phyloP scores from a whole-genome alignment of 37 sponge, comb jelly and placozoan genomes.

The Diacarnus erythraeanus region DNA sequence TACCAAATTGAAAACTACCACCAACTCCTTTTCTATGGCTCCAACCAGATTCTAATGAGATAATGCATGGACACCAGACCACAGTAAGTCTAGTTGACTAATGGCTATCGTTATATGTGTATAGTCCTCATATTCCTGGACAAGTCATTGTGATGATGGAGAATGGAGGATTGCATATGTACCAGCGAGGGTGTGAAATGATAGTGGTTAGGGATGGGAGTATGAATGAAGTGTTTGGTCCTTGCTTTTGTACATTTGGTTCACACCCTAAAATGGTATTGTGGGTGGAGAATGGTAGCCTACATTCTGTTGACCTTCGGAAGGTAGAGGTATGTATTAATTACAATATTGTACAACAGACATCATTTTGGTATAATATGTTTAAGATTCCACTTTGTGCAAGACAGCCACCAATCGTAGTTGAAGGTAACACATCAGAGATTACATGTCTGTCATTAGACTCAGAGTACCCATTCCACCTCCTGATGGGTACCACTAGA shows the following conservation, averaged over 20 bases:
- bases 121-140: constrained; percentile 53
- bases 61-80: too few relatives aligned
- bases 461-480: constrained; percentile 35
- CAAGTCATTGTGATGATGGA: constrained; percentile 34
- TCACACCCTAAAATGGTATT: constrained; percentile 43
- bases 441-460: constrained; percentile 12
- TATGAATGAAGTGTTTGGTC: neutral
- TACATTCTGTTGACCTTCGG: constrained; percentile 25
- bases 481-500: constrained; percentile 34
- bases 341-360: too few relatives aligned
- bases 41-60: too few relatives aligned
- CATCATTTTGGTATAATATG: too few relatives aligned
- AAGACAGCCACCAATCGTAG: neutral
- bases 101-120: too few relatives aligned
- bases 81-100: too few relatives aligned
- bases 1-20: too few relatives aligned
- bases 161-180: constrained; percentile 33
- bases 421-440: neutral
- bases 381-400: neutral
- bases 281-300: constrained; percentile 1
- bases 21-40: too few relatives aligned
- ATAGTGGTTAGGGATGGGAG: neutral
- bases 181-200: neutral
- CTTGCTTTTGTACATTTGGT: constrained; percentile 20
- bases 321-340: neutral